Evolutionary conservation across 1,140 invertebrate genomes (phyloP).

Genomic region (Drosophila simulans): DNA sequence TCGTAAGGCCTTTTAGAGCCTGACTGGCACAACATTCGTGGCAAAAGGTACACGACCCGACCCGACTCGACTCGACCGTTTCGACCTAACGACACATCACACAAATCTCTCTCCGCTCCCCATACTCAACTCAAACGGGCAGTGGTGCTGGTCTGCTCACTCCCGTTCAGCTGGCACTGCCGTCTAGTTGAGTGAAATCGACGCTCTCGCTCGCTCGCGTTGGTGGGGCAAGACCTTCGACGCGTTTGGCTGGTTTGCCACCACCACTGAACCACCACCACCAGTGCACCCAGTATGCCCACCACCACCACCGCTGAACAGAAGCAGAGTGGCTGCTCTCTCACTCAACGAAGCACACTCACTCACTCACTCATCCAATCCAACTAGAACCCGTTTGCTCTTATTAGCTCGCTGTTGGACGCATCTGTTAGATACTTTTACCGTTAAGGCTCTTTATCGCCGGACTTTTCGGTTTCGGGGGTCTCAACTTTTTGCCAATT

Average conservation of each 20-base stretch:
- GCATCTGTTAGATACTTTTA: constrained; percentile 71
- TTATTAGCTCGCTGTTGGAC: constrained; percentile 62
- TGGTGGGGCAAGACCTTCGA: constrained; percentile 82
- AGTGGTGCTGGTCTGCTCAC: constrained; percentile 41
- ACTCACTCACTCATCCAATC: constrained; percentile 15
- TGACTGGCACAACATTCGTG: constrained; percentile 85
- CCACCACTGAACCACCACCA: constrained; percentile 25
- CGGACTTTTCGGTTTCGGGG: neutral
- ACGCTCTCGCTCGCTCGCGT: constrained; percentile 31
- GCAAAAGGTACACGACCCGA: constrained; percentile 85
- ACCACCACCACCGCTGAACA: constrained; percentile 10
- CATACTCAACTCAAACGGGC: constrained; percentile 45
- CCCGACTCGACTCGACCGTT: constrained; percentile 85
- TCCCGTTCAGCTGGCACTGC: constrained; percentile 2
- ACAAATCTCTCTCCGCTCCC: constrained; percentile 84
- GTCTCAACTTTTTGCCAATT: constrained; percentile 18
- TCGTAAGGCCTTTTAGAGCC: constrained; percentile 85
- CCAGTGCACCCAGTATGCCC: neutral
- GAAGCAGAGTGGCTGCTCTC: constrained; percentile 5
- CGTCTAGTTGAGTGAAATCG: constrained; percentile 68
- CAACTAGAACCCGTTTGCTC: constrained; percentile 68
- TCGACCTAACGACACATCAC: constrained; percentile 85
- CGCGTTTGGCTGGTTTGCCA: constrained; percentile 82
- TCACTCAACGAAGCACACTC: constrained; percentile 10
- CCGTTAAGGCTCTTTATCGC: constrained; percentile 68